These are phyloP conservation scores for Bufo bufo DNA, from an alignment of 2,113 vertebrate species.

Conservation along the genomic window DNA sequence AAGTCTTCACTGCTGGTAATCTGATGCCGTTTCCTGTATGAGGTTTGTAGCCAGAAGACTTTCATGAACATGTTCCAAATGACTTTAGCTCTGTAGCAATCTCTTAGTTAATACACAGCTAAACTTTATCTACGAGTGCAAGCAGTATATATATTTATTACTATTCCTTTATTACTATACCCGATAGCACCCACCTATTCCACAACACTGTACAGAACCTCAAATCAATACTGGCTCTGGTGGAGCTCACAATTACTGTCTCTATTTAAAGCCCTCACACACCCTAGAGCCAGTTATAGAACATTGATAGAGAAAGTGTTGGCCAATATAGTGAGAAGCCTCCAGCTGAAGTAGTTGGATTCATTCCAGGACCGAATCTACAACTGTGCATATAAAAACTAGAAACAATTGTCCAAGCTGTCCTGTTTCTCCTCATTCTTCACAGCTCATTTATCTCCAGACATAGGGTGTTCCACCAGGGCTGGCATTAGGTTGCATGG, in stretches of 20 bases:
- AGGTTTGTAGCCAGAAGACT: slow-evolving; percentile 34
- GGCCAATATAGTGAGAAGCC: not conserved
- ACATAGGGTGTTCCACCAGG: not conserved
- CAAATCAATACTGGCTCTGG: not conserved
- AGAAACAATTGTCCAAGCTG: not conserved
- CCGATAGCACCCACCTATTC: not conserved
- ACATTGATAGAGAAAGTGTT: not conserved
- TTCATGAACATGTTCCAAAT: slow-evolving; percentile 27
- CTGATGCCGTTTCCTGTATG: slow-evolving; percentile 43
- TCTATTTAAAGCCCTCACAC: not conserved
- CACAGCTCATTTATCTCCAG: too few relatives aligned
- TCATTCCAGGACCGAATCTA: not conserved
- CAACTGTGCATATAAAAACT: not conserved
- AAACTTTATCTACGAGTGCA: not conserved
- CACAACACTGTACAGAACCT: not conserved
- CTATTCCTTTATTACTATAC: not conserved
- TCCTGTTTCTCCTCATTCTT: not conserved
- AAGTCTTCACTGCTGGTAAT: slow-evolving; percentile 45
- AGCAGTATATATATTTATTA: not conserved
- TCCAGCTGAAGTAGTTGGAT: not conserved
- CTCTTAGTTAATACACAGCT: not conserved
- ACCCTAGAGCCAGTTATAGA: not conserved
- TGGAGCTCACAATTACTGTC: not conserved
- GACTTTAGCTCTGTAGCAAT: not conserved
- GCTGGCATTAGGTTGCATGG: not conserved